Conservation (phyloP, 2,888 invertebrate species). For the Acanthosepion lycidas region DNA sequence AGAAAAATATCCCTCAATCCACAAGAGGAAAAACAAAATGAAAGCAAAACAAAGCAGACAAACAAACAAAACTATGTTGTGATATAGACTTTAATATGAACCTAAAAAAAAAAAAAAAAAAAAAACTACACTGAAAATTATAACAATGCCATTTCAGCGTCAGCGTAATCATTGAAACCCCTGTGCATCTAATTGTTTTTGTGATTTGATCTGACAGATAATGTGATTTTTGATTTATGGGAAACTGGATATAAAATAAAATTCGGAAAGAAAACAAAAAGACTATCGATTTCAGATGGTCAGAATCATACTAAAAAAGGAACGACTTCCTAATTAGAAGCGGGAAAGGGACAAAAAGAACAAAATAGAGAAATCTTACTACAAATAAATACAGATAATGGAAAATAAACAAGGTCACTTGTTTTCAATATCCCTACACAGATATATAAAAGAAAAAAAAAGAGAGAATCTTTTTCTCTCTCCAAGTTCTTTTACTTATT, state of each 20-base stretch:
- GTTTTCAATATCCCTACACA: background rate
- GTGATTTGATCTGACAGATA: background rate
- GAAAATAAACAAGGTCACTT: background rate
- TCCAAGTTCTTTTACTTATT: no score
- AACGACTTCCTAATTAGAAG: background rate
- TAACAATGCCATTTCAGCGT: background rate
- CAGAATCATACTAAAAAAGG: rapidly evolving
- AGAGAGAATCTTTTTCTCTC: no score
- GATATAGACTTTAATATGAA: no score
- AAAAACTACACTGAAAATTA: no score
- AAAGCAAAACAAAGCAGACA: no score
- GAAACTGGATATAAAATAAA: background rate
- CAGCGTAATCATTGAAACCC: background rate
- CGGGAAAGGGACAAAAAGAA: background rate
- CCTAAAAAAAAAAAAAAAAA: no score
- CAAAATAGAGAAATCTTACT: background rate
- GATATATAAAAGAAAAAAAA: no score
- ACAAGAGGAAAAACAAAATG: no score
- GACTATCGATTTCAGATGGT: background rate
- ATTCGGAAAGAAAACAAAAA: background rate
- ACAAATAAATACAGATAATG: background rate
- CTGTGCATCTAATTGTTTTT: background rate
- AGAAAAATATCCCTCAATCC: no score
- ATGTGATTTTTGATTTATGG: background rate
- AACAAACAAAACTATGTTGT: no score